Conservation (phyloP, 2,797 vertebrate species). For the Urosaurus nigricauda region DNA sequence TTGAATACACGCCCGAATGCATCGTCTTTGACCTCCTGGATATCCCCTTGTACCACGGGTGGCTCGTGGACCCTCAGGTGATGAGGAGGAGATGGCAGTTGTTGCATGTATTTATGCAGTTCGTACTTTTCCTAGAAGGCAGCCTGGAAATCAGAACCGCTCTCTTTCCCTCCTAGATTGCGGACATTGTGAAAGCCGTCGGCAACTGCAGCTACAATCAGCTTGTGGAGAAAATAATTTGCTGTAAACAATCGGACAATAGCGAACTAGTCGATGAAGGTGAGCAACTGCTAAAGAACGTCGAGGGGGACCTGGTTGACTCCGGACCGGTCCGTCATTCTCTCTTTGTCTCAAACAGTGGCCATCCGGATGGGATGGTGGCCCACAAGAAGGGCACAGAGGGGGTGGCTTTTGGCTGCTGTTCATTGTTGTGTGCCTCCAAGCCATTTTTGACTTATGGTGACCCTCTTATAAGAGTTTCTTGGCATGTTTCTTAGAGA, state of each 20-base stretch:
- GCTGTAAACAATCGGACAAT: conserved; percentile 96
- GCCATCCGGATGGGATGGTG: neutral
- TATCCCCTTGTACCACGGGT: conserved; percentile 98
- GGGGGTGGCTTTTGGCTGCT: too few relatives aligned
- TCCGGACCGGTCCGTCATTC: neutral
- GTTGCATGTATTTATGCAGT: neutral
- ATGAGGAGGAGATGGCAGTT: too few relatives aligned
- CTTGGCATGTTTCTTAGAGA: too few relatives aligned
- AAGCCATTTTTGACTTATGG: too few relatives aligned
- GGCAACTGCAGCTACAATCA: conserved; percentile 99
- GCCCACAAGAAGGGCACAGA: neutral
- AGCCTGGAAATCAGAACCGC: neutral
- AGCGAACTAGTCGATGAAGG: conserved; percentile 97
- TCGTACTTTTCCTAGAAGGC: neutral
- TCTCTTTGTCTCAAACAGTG: too few relatives aligned
- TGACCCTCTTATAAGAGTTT: too few relatives aligned
- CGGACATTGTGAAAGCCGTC: conserved; percentile 95
- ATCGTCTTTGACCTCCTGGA: conserved; percentile 98
- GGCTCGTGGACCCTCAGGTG: conserved; percentile 98
- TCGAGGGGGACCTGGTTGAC: too few relatives aligned
- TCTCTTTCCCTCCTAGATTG: conserved; percentile 84
- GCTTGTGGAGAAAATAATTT: conserved; percentile 99
- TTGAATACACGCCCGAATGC: conserved; percentile 98
- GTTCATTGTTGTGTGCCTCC: too few relatives aligned
- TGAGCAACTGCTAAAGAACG: conserved; percentile 72